Conservation (phyloP, 1,140 invertebrate species). For the Lordiphosa stackelbergi region DNA sequence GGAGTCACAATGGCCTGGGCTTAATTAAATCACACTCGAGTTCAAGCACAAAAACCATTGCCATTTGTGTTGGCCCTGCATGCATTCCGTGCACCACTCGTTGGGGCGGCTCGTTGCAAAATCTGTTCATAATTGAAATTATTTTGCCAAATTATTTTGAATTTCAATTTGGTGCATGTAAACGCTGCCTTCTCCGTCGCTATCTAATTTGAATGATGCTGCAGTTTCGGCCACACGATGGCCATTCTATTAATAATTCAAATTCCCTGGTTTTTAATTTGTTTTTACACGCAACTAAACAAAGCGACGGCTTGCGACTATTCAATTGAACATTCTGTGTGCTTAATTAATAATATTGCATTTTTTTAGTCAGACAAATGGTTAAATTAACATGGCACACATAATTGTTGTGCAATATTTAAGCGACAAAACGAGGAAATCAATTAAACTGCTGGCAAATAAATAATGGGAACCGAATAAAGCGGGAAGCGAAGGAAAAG, state of each 20-base stretch:
- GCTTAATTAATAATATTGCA: conserved; percentile 41
- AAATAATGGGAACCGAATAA: background rate
- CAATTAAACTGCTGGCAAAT: conserved; percentile 49
- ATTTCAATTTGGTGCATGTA: conserved; percentile 39
- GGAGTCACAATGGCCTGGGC: conserved; percentile 20
- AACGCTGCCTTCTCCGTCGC: conserved; percentile 9
- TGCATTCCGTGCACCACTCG: background rate
- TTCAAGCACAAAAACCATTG: conserved; percentile 44
- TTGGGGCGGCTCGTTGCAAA: conserved; percentile 8
- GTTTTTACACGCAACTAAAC: conserved; percentile 27
- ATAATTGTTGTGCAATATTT: conserved; percentile 33
- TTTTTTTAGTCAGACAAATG: conserved; percentile 48
- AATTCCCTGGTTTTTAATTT: conserved; percentile 5
- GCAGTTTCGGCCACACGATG: conserved; percentile 25
- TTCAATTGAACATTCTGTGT: conserved; percentile 16
- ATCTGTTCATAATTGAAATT: conserved; percentile 63
- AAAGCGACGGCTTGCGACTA: conserved; percentile 35
- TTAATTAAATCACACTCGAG: conserved; percentile 63
- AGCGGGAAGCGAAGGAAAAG: conserved; percentile 6
- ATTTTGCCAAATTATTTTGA: conserved; percentile 54
- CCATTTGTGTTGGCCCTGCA: conserved; percentile 33
- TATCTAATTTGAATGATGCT: conserved; percentile 40
- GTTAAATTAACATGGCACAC: conserved; percentile 38
- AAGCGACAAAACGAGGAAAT: conserved; percentile 31
- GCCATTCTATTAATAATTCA: conserved; percentile 40